phyloP scores from a whole-genome alignment of 2,888 invertebrate genomes.

The Trichogramma evanescens region DNA sequence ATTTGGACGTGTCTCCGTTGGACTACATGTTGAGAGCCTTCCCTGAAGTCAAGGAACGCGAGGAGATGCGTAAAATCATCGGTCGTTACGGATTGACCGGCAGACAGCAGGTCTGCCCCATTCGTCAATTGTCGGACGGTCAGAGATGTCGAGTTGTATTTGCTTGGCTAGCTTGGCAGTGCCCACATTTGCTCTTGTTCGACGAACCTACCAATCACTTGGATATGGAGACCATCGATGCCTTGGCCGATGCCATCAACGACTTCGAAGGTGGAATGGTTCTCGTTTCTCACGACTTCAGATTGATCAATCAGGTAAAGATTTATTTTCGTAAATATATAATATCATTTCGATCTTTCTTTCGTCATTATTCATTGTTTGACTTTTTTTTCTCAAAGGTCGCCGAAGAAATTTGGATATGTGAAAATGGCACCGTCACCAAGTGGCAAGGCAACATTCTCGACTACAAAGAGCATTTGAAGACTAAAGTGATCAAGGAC shows the following conservation, averaged over 20 bases:
- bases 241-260: constrained; percentile 93
- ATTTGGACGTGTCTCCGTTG: constrained; percentile 87
- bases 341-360: background rate
- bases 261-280: constrained; percentile 98
- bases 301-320: constrained; percentile 91
- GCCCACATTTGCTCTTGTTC: constrained; percentile 83
- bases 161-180: constrained; percentile 97
- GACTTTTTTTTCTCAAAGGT: constrained; percentile 57
- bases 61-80: constrained; percentile 98
- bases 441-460: constrained; percentile 97
- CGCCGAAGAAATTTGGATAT: constrained; percentile 98
- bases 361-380: background rate
- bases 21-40: constrained; percentile 98
- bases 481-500: constrained; percentile 76
- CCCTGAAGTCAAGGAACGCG: constrained; percentile 93
- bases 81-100: constrained; percentile 97
- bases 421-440: constrained; percentile 89
- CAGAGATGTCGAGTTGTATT: constrained; percentile 98
- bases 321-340: constrained; percentile 1
- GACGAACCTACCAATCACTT: constrained; percentile 91
- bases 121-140: constrained; percentile 87
- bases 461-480: constrained; percentile 91
- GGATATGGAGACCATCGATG: constrained; percentile 98
- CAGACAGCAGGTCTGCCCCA: constrained; percentile 91
- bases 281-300: constrained; percentile 98